Evolutionary conservation across 1,140 invertebrate genomes (phyloP), one percentile per base, ranked within the genome.

Genomic region (Oscheius sp.): DNA sequence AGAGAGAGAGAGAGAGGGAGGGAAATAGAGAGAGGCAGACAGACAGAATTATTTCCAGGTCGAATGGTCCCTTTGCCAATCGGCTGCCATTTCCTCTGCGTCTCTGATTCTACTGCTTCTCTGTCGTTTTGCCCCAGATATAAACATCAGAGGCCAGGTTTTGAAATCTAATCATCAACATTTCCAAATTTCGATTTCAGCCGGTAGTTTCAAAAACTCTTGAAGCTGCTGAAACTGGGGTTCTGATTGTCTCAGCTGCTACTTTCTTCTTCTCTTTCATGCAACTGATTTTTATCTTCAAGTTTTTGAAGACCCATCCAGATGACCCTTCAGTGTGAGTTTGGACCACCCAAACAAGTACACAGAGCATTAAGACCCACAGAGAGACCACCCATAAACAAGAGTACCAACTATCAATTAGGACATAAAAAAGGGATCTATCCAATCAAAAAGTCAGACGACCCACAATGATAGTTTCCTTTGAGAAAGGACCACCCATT

Each of bases 261-360:
- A 26, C 52, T 2, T 59, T 68, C 26, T 68, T 68, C 20, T 10
- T 68, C 2, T 68, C 67, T 15, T n/a, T 55, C 45, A 35, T 68
- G 29, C 67, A 68, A 29, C 32, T 68, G 10, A 49, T 68, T 23
- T 46, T 68, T 20, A 32, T 68, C 2, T 58, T 68, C 49, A 68
- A 68, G 31, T 36, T 68, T 23, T 23, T 68, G 18, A 68, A 68
- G n/a, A 29, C 52, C 2, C 66, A 68, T 28, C 52, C 36, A 4
- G 35, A 49, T 2, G 67, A 61, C 26, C 3, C 28, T 42, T 35
- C 52, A 29, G 18, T 28, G 67, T 68, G n/a, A 36, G 67, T 68
- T 29, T n/a, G 18, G 15, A n/a, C n/a, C n/a, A n/a, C n/a, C n/a
- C n/a, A n/a, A n/a, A n/a, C n/a, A n/a, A n/a, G n/a, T n/a, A n/a